These are phyloP conservation scores for Sceloporus tristichus DNA, from an alignment of 2,113 vertebrate genomes.

Conservation along the genomic window DNA sequence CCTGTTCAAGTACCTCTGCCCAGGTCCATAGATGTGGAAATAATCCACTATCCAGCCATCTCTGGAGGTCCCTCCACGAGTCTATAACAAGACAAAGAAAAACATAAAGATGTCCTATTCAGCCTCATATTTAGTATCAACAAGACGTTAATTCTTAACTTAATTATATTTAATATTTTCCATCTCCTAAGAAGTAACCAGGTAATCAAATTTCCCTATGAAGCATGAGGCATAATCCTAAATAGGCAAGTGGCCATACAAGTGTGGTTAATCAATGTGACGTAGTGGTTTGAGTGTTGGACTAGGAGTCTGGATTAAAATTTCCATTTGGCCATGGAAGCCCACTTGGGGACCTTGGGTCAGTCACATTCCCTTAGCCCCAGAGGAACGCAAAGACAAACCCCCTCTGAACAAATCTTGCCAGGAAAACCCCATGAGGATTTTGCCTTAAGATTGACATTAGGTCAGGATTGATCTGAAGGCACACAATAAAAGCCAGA, in stretches of 20 bases:
- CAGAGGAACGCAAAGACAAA: too few species aligned
- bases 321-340: too few species aligned
- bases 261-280: background rate
- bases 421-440: too few species aligned
- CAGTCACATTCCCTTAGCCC: too few species aligned
- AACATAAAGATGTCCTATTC: background rate
- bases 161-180: background rate
- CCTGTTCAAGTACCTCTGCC: constrained; percentile 70
- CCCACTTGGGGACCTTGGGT: too few species aligned
- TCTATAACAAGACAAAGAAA: constrained; percentile 51
- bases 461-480: too few species aligned
- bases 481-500: too few species aligned
- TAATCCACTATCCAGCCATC: constrained; percentile 76
- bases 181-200: background rate
- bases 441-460: too few species aligned
- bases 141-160: background rate
- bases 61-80: constrained; percentile 67
- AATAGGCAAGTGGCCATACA: background rate
- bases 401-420: too few species aligned
- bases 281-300: too few species aligned
- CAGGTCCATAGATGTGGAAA: constrained; percentile 73
- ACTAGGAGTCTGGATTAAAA: too few species aligned
- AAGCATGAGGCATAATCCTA: background rate
- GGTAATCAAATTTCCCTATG: background rate
- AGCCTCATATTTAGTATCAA: background rate